Conservation (phyloP, 2,797 vertebrate genomes). For the Pristis pectinata region DNA sequence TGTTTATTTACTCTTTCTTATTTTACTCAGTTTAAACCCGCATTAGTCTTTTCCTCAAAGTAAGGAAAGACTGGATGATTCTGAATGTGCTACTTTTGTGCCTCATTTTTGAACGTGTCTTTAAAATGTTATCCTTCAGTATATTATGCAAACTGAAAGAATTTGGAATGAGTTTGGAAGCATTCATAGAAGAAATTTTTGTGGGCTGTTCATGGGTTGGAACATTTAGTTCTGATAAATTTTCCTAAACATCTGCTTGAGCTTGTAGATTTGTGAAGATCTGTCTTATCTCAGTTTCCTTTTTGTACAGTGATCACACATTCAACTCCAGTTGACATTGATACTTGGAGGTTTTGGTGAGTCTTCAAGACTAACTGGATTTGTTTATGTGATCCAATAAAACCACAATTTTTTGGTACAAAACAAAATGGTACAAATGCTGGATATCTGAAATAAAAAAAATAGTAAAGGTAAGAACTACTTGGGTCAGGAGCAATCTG, state of each 20-base stretch:
- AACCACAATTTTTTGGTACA: background rate
- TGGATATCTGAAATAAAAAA: no score
- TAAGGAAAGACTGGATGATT: background rate
- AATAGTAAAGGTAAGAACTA: no score
- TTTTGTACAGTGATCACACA: background rate
- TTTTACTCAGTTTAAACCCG: background rate
- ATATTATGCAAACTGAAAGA: background rate
- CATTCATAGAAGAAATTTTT: background rate
- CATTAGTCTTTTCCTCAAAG: background rate
- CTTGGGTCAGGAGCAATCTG: no score
- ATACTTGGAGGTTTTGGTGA: background rate
- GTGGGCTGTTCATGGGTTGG: background rate
- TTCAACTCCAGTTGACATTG: background rate
- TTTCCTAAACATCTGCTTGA: background rate
- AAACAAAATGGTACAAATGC: no score
- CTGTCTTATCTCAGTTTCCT: background rate
- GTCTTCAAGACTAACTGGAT: background rate
- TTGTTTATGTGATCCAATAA: background rate
- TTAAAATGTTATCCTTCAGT: background rate
- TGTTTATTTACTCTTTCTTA: background rate
- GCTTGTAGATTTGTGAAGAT: background rate
- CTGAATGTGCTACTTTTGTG: background rate
- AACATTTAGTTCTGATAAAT: background rate
- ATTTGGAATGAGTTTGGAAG: background rate
- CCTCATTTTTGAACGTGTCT: background rate